Conservation (phyloP, 2,113 vertebrate genomes). For the Urocynchramus pylzowi region DNA sequence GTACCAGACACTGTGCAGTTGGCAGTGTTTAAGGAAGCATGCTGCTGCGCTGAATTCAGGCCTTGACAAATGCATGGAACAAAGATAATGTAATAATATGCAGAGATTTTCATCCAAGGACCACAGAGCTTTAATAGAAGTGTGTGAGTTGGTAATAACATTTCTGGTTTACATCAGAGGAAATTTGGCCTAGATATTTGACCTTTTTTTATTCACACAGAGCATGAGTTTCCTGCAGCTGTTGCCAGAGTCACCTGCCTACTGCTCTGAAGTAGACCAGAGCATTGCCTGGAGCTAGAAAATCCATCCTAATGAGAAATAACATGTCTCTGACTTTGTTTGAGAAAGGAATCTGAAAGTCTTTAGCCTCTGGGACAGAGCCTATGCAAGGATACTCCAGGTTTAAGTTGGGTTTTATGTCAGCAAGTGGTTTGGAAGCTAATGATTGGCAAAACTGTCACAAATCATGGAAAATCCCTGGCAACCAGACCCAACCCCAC, state of each 20-base stretch:
- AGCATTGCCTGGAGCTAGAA: background rate
- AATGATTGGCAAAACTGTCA: background rate
- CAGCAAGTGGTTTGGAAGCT: background rate
- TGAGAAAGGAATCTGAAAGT: background rate
- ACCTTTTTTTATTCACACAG: background rate
- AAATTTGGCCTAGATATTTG: background rate
- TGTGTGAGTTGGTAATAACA: background rate
- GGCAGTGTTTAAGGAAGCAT: background rate
- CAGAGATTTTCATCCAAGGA: background rate
- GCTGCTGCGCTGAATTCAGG: background rate
- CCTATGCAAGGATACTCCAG: background rate
- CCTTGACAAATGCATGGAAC: background rate
- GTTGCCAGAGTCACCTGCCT: background rate
- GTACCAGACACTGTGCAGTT: background rate
- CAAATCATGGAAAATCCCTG: background rate
- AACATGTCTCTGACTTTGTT: background rate
- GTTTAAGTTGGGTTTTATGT: background rate
- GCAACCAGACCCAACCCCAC: background rate
- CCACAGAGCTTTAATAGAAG: background rate
- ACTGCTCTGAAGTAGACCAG: background rate
- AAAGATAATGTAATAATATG: background rate
- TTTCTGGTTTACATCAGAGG: background rate
- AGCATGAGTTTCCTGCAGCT: background rate
- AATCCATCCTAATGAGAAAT: background rate
- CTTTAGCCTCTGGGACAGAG: background rate